A percentile compares a stretch with the other conserved stretches of the same genome.
phyloP scores from a whole-genome alignment of 2,888 invertebrate genomes.

The Disparrhopalites patrizii region DNA sequence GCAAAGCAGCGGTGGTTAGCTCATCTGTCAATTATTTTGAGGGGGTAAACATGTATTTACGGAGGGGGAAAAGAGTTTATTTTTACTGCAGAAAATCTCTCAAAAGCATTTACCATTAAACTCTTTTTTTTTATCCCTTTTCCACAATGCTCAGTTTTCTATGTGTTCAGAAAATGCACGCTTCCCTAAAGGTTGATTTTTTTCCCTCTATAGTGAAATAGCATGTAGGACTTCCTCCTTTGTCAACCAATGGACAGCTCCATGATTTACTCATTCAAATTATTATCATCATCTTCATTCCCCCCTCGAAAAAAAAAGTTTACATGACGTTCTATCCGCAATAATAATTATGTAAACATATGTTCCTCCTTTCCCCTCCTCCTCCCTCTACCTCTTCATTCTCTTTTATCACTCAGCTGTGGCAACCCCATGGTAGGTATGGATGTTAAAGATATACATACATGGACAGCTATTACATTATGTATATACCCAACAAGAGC shows the following conservation, averaged over 20 bases:
- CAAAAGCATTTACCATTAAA: background rate
- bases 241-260: background rate
- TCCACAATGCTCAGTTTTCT: no score
- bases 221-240: slow-evolving; percentile 9
- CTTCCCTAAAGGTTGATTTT: no score
- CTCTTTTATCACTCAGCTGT: no score
- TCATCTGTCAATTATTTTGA: background rate
- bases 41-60: background rate
- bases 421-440: no score
- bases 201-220: no score
- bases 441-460: no score
- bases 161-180: no score
- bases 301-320: no score
- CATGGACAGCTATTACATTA: no score
- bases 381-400: background rate
- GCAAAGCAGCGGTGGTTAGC: background rate
- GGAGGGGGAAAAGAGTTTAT: background rate
- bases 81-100: background rate
- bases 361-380: background rate
- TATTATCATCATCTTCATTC: no score
- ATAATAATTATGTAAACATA: background rate
- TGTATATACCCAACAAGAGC: no score
- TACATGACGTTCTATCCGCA: background rate
- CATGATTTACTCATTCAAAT: slow-evolving; percentile 13
- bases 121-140: no score